Evolutionary conservation across 2,113 vertebrate genomes (phyloP), one percentile per base, ranked within the genome.

Genomic region (Percina caprodes): DNA sequence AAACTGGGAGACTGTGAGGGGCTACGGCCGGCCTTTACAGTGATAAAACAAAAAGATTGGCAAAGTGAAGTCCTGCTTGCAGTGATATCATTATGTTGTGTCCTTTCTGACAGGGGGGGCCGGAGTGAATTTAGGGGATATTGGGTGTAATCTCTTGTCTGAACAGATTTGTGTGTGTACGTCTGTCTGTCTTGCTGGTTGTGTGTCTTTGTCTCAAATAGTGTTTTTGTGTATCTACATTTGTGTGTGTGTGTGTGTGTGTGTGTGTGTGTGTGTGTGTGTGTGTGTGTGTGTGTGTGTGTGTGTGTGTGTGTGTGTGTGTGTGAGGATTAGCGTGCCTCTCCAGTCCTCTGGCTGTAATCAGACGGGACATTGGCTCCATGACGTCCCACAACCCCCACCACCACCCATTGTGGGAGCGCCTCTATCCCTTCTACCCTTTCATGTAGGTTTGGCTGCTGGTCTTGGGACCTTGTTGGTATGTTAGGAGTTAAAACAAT

Each of bases 281-380:
- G 86, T 35, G 68, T 78, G 65, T 76, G 70, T 74, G 73, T 76
- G 70, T 85, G 74, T 69, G 63, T 73, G 51, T 18, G 83, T 63
- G 86, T 30, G 30, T 30, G 30, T 30, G 30, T 30, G 30, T 30
- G 30, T 30, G 30, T 30, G 30, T 59, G 35, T 67, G 59, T 52
- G 71, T 67, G 56, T 62, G n/a, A 71, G 91, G 92, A 93, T 94
- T 94, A 94, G 92, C 87, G 69, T 92, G 92, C 93, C 77, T 91
- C 90, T 94, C 91, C 88, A 88, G 84, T 91, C 85, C 89, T 90
- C 82, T 92, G 91, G 90, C 89, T 90, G 92, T 95, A 95, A 95
- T 94, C 83, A 90, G 91, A 93, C 79, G 70, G 90, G 94, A 95
- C 94, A 94, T 77, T 93, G 94, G 94, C 94, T 95, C 94, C 94